Percentiles rank a stretch among this genome's conserved stretches.
Evolutionary conservation across 2,113 vertebrate species (phyloP).

Genomic region (Tinamus guttatus): DNA sequence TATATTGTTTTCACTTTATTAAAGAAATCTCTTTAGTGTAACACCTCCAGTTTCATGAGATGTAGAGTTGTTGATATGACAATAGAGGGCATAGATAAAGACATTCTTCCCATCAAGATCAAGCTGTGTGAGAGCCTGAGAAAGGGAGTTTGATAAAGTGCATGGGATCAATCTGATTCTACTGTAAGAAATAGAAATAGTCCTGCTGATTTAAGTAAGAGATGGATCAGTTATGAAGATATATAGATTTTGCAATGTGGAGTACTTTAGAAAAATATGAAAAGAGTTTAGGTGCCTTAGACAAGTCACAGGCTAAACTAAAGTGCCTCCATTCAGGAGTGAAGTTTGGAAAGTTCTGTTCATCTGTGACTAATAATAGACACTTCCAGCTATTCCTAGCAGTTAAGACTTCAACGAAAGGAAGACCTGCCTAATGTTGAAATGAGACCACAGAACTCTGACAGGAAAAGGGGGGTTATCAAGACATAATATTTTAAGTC

Average conservation of each 20-base stretch:
- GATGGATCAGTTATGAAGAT: neutral
- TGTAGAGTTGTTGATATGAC: neutral
- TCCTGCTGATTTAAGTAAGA: neutral
- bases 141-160: neutral
- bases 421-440: neutral
- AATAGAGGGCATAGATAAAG: neutral
- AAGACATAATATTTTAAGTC: too few species aligned
- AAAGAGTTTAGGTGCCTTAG: neutral
- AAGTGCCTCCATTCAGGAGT: neutral
- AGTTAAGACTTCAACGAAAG: neutral
- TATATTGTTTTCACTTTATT: neutral
- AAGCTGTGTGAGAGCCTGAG: neutral
- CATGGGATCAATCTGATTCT: neutral
- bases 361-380: neutral
- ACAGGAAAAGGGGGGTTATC: too few species aligned
- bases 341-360: neutral
- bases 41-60: neutral
- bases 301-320: neutral
- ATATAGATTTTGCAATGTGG: neutral
- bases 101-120: neutral
- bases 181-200: neutral
- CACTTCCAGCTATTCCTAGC: neutral
- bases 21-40: neutral
- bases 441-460: too few species aligned
- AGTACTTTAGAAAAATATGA: neutral